Evolutionary conservation across 2,888 invertebrate genomes (phyloP).

Genomic region (Aethes cnicana): DNA sequence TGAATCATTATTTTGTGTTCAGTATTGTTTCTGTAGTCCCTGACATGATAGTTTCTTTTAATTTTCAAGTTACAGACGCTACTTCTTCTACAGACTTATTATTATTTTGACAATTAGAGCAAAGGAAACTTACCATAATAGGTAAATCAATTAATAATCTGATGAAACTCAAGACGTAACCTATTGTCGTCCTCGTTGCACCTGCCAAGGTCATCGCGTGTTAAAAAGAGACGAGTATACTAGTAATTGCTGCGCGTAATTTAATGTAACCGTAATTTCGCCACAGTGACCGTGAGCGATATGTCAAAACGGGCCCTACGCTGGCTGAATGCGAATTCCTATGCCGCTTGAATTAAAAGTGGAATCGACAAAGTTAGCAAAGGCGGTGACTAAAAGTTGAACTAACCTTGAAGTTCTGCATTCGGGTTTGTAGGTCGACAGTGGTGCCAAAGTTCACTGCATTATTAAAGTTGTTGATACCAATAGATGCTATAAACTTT

Average conservation of each 20-base stretch:
- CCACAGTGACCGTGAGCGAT: slow-evolving; percentile 56
- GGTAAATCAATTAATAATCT: slow-evolving; percentile 35
- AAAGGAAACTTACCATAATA: slow-evolving; percentile 13
- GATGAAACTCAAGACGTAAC: slow-evolving; percentile 42
- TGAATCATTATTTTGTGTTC: too few species aligned
- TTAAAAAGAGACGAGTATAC: slow-evolving; percentile 42
- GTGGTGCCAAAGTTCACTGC: too few species aligned
- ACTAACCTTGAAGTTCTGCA: background rate
- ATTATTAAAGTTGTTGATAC: too few species aligned
- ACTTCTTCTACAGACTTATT: too few species aligned
- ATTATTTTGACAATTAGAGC: background rate
- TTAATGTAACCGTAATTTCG: slow-evolving; percentile 53
- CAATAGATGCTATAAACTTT: too few species aligned
- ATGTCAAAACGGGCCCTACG: slow-evolving; percentile 52
- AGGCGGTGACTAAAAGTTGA: background rate
- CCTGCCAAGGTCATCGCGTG: slow-evolving; percentile 44
- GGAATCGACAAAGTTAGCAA: background rate
- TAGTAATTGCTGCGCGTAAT: slow-evolving; percentile 44
- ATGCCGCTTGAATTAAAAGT: slow-evolving; percentile 47
- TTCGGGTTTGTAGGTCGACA: too few species aligned
- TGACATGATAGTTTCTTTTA: too few species aligned
- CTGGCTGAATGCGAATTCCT: slow-evolving; percentile 45
- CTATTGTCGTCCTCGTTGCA: slow-evolving; percentile 31
- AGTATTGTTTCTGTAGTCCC: too few species aligned
- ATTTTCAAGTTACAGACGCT: too few species aligned